phyloP scores from a whole-genome alignment of 2,888 invertebrate genomes.

The Philopedon plagiatum region DNA sequence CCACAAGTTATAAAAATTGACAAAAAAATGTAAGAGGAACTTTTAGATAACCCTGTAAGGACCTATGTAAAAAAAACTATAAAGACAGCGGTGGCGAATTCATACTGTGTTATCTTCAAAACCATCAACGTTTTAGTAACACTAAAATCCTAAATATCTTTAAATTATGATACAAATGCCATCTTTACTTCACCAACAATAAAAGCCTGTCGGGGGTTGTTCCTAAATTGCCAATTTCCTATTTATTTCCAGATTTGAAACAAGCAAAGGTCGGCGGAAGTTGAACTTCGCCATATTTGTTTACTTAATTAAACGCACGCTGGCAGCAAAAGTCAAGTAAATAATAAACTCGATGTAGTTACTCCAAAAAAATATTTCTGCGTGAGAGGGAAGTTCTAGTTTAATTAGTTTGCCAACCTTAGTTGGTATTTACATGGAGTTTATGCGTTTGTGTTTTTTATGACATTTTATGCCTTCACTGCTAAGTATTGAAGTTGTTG shows the following conservation, averaged over 20 bases:
- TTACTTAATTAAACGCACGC: slow-evolving; percentile 41
- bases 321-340: slow-evolving; percentile 41
- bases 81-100: too few species aligned
- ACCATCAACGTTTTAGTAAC: too few species aligned
- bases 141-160: too few species aligned
- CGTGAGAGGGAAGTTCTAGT: not conserved
- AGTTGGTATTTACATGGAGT: not conserved
- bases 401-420: slow-evolving; percentile 5
- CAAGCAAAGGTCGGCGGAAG: slow-evolving; percentile 32
- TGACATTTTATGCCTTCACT: too few species aligned
- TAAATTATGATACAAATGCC: too few species aligned
- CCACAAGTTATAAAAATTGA: too few species aligned
- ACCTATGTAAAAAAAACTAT: too few species aligned
- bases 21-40: too few species aligned
- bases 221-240: slow-evolving; percentile 35
- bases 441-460: not conserved
- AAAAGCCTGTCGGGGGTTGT: slow-evolving; percentile 34
- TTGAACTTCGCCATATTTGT: slow-evolving; percentile 42
- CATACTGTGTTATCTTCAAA: too few species aligned
- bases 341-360: slow-evolving; percentile 35
- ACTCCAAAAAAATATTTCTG: slow-evolving; percentile 2
- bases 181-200: slow-evolving; percentile 32
- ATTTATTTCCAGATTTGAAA: slow-evolving; percentile 42
- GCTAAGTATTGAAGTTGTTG: too few species aligned
- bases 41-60: too few species aligned